phyloP scores from a whole-genome alignment of 1,140 invertebrate genomes.

The Thaumetopoea pityocampa region DNA sequence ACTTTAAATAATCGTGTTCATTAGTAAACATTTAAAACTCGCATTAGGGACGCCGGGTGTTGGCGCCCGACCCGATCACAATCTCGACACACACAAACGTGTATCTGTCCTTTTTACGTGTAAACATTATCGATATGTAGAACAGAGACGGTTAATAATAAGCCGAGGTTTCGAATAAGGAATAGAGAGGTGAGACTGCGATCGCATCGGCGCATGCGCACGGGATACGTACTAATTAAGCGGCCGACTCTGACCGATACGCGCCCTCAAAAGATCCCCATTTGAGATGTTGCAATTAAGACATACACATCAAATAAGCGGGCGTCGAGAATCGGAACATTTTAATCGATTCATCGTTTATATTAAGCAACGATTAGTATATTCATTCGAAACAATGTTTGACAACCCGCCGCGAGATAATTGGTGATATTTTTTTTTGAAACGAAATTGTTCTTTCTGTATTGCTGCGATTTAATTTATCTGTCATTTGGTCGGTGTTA shows the following conservation, averaged over 20 bases:
- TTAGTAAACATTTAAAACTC: conserved; percentile 73
- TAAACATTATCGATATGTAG: conserved; percentile 1
- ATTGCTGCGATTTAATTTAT: conserved; percentile 17
- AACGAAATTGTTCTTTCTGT: conserved; percentile 34
- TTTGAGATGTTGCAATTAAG: conserved; percentile 55
- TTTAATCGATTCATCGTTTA: conserved; percentile 45
- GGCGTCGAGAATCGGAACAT: conserved; percentile 35
- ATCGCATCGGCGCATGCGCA: conserved; percentile 50
- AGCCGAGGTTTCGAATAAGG: conserved; percentile 43
- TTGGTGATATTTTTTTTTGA: conserved; percentile 64
- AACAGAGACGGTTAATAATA: conserved; percentile 22
- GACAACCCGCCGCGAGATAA: conserved; percentile 50
- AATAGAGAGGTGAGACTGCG: conserved; percentile 60
- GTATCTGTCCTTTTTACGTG: conserved; percentile 29
- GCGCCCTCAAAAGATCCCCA: conserved; percentile 35
- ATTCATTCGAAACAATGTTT: conserved; percentile 47
- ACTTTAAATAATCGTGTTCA: conserved; percentile 73
- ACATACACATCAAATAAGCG: conserved; percentile 46
- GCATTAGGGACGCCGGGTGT: conserved; percentile 63
- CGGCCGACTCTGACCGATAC: conserved; percentile 46
- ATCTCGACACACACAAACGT: conserved; percentile 44
- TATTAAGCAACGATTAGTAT: conserved; percentile 48
- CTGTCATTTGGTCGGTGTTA: neutral
- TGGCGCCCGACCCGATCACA: conserved; percentile 57
- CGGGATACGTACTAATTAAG: conserved; percentile 68